These are phyloP conservation scores for Drosophila littoralis DNA, from an alignment of 1,140 invertebrate species.

Conservation along the genomic window DNA sequence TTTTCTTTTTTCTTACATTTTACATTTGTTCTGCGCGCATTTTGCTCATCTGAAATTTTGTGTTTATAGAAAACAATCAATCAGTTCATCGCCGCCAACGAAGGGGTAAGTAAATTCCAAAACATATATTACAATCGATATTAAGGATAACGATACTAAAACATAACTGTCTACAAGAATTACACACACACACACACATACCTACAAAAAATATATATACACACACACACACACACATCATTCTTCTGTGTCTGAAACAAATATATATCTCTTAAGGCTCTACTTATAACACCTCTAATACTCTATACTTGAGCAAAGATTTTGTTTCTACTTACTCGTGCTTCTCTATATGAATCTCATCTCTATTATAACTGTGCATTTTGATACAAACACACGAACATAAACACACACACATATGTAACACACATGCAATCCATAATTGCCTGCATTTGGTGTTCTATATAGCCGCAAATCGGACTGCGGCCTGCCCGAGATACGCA, in stretches of 20 bases:
- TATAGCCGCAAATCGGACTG: conserved; percentile 87
- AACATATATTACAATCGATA: conserved; percentile 35
- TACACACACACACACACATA: conserved; percentile 2
- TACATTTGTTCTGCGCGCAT: conserved; percentile 71
- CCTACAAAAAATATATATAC: no score
- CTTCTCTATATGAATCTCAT: conserved; percentile 18
- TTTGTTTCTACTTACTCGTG: conserved; percentile 20
- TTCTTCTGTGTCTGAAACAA: not conserved
- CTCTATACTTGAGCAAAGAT: conserved; percentile 28
- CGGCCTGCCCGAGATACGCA: conserved; percentile 90
- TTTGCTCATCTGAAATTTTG: conserved; percentile 73
- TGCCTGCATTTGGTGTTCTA: conserved; percentile 14
- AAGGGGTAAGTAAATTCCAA: conserved; percentile 70
- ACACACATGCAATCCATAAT: conserved; percentile 14
- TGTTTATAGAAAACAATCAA: conserved; percentile 82
- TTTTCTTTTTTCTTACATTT: conserved; percentile 81
- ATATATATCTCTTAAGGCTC: conserved; percentile 12
- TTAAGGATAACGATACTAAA: conserved; percentile 19
- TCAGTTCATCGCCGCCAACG: conserved; percentile 75
- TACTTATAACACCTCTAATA: conserved; percentile 31
- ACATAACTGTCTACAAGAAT: conserved; percentile 1
- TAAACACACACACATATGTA: conserved; percentile 31
- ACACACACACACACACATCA: not conserved
- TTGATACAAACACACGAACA: conserved; percentile 37
- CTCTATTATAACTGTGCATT: conserved; percentile 40